phyloP scores from a whole-genome alignment of 1,140 invertebrate genomes.

The Heliconius hermathena region DNA sequence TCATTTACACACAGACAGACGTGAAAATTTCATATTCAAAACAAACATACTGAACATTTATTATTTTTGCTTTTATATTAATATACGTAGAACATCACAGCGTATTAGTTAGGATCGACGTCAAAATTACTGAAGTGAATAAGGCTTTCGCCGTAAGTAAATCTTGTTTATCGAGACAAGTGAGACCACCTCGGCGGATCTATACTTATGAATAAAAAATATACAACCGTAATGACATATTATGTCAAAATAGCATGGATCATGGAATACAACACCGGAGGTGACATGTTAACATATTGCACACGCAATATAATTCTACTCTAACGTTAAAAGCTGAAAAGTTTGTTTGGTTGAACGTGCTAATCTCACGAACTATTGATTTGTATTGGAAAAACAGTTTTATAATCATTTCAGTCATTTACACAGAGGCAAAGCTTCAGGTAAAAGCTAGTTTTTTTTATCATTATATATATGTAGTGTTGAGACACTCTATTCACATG shows the following conservation, averaged over 20 bases:
- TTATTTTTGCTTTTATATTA: background rate
- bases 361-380: no score
- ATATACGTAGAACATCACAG: background rate
- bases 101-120: constrained; percentile 6
- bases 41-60: background rate
- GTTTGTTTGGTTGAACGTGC: background rate
- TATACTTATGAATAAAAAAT: constrained; percentile 3
- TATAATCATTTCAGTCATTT: no score
- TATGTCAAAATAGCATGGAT: background rate
- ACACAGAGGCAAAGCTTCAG: no score
- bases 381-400: no score
- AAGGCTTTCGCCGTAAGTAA: constrained; percentile 11
- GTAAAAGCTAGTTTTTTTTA: no score
- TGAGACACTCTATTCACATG: no score
- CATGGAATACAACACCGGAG: background rate
- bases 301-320: background rate
- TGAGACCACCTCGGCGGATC: background rate
- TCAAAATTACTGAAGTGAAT: constrained; percentile 8
- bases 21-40: background rate
- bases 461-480: no score
- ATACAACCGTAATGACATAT: background rate
- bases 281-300: background rate
- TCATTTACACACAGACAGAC: background rate
- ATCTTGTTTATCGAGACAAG: constrained; percentile 14
- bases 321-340: background rate